phyloP scores from a whole-genome alignment of 2,888 invertebrate genomes.

The Diloba caeruleocephala region DNA sequence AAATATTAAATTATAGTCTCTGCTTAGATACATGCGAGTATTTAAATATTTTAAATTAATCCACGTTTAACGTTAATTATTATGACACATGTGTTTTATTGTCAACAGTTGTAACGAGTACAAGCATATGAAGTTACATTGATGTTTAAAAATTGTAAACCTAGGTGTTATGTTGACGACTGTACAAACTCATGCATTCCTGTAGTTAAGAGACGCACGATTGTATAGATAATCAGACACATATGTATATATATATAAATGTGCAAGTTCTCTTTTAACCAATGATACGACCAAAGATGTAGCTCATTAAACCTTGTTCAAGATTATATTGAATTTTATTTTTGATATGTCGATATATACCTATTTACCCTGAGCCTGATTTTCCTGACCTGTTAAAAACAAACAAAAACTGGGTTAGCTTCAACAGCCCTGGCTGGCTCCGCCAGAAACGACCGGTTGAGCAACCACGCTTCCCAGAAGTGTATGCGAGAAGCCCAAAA shows the following conservation, averaged over 20 bases:
- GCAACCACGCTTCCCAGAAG: too few species aligned
- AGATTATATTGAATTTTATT: slow-evolving; percentile 66
- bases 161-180: slow-evolving; percentile 53
- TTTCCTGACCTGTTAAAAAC: slow-evolving; percentile 1
- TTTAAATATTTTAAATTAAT: slow-evolving; percentile 36
- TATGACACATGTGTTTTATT: slow-evolving; percentile 37
- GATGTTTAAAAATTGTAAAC: slow-evolving; percentile 26
- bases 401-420: too few species aligned
- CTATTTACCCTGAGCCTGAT: slow-evolving; percentile 14
- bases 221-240: slow-evolving; percentile 55
- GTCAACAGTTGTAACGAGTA: slow-evolving; percentile 42
- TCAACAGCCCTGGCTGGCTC: too few species aligned
- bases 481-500: too few species aligned
- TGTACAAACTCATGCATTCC: slow-evolving; percentile 74
- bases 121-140: slow-evolving; percentile 26
- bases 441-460: too few species aligned
- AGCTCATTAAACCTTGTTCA: slow-evolving; percentile 87
- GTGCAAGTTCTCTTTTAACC: slow-evolving; percentile 85
- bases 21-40: slow-evolving; percentile 15
- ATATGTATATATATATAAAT: slow-evolving; percentile 65
- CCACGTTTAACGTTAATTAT: slow-evolving; percentile 40
- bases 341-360: too few species aligned
- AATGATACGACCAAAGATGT: slow-evolving; percentile 92
- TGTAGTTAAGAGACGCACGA: slow-evolving; percentile 62
- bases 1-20: slow-evolving; percentile 29